Evolutionary conservation across 2,113 vertebrate species (phyloP), one percentile per base, ranked within the genome.

Genomic region (Oxygymnocypris stewartii): DNA sequence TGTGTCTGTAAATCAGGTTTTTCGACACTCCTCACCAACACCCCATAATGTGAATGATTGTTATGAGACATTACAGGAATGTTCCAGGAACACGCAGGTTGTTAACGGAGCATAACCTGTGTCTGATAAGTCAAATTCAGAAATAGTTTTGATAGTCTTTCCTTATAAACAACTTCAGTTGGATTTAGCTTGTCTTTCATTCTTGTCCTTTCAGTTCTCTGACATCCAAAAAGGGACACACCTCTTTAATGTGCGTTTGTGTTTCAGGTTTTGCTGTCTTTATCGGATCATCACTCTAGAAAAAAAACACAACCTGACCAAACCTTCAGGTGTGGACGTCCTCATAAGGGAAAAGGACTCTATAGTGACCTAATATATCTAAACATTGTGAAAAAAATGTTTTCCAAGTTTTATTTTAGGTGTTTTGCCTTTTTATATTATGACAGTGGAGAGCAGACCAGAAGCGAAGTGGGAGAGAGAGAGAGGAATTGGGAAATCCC

Each of bases 1-100:
- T 57, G 23, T 42, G 40, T 61, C 6, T 42, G n/a, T 37, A 11
- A 42, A 67, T 82, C 12, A 54, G 47, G 11, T 71, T 67, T 5
- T 49, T 18, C 16, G 81, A 47, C 59, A 37, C 59, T 81, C 79
- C 40, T 81, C 9, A 44, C n/a, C n/a, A 42, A 81, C 57, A 65
- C 79, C 57, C 37, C 8, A 47, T 18, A 20, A 65, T 47, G 40
- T 75, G 40, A 75, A 25, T 25, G 5, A 75, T 6, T 47, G 40
- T 25, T 28, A 16, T 76, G 77, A 44, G 16, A 25, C 40, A 25
- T 65, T 18, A 14, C 8, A 20, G 78, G 54, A 37, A 63, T 79
- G 10, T 23, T 42, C 23, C 2, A 31, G 25, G 28, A 35, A 20
- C 2, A 10, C 6, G 35, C n/a, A 9, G 28, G 49, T 79, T 42